Evolutionary conservation across 1,140 invertebrate species (phyloP), one percentile per base, ranked within the genome.

Genomic region (Stegodyphus dumicola): DNA sequence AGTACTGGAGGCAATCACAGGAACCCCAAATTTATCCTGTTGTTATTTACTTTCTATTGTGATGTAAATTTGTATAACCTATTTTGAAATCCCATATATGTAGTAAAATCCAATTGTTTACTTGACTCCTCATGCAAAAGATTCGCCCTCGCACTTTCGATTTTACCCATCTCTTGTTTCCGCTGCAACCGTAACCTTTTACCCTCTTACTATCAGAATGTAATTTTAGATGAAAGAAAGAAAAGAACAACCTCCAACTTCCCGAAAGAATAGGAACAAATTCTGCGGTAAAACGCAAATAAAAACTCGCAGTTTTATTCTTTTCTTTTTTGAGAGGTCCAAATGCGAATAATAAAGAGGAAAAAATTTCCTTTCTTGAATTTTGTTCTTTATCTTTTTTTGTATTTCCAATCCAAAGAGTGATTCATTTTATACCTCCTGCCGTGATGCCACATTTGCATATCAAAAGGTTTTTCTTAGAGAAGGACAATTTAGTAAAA

Each of bases 401-500:
- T 65, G 64, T 17, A 13, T 17, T 17, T 15, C 64, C 13, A 65
- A 65, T 65, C 64, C 17, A 65, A 65, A 65, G 64, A 65, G 64
- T 65, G 64, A 65, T 65, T 65, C 64, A 65, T 65, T 65, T 65
- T 65, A 65, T 65, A 17, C 64, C 13, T 17, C 17, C 17, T 65
- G 13, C 64, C 64, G 13, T 65, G 13, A 65, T 13, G 17, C 64
- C 13, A 6, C 17, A 65, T 65, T 65, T 65, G 64, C 64, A 65
- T 65, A 65, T 65, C 13, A 65, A 65, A 65, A 17, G 64, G 17
- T 65, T 65, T 65, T 65, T 65, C 64, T 17, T 17, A 65, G 17
- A 65, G 9, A 65, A 65, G 64, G 64, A 65, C 64, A 65, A 65
- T 65, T 65, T 65, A 65, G 13, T 65, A 65, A 65, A 65, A 65